A percentile compares a stretch with the other conserved stretches of the same genome.
phyloP scores from a whole-genome alignment of 2,888 invertebrate genomes.

The Dasysyrphus tricinctus region DNA sequence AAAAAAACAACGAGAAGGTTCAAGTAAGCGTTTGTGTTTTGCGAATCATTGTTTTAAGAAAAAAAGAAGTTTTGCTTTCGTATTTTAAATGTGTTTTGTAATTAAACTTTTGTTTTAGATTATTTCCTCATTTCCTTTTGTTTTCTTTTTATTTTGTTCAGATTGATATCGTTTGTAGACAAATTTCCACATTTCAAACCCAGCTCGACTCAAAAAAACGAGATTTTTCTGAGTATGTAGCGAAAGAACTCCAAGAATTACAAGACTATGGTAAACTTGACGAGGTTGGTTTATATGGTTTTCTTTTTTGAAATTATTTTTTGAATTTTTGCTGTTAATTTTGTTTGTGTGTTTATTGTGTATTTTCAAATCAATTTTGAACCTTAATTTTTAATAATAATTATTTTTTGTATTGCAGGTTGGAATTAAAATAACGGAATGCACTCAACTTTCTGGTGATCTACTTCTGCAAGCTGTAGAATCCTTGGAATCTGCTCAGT shows the following conservation, averaged over 20 bases:
- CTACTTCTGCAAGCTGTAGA: conserved; percentile 87
- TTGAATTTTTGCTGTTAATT: conserved; percentile 18
- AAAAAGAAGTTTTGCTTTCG: not conserved
- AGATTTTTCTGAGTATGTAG: conserved; percentile 85
- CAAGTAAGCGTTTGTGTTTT: conserved; percentile 78
- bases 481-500: conserved; percentile 87
- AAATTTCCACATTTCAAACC: conserved; percentile 85
- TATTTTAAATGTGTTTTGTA: conserved; percentile 20
- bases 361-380: not conserved
- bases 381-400: conserved; percentile 1
- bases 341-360: conserved; percentile 31
- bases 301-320: conserved; percentile 46
- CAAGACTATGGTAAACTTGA: conserved; percentile 84
- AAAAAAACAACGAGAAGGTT: conserved; percentile 83
- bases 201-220: conserved; percentile 85
- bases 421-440: conserved; percentile 84
- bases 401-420: conserved; percentile 82
- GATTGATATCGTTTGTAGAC: conserved; percentile 88
- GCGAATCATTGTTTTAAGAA: not conserved
- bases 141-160: conserved; percentile 83
- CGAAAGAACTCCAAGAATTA: conserved; percentile 84
- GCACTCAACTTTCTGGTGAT: conserved; percentile 85
- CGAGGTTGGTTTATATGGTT: conserved; percentile 83
- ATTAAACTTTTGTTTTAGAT: conserved; percentile 75
- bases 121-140: conserved; percentile 77